Percentiles rank a stretch among this genome's conserved stretches.
These are phyloP conservation scores for Cryptocephalus moraei DNA, from an alignment of 2,888 invertebrate species.

Conservation along the genomic window DNA sequence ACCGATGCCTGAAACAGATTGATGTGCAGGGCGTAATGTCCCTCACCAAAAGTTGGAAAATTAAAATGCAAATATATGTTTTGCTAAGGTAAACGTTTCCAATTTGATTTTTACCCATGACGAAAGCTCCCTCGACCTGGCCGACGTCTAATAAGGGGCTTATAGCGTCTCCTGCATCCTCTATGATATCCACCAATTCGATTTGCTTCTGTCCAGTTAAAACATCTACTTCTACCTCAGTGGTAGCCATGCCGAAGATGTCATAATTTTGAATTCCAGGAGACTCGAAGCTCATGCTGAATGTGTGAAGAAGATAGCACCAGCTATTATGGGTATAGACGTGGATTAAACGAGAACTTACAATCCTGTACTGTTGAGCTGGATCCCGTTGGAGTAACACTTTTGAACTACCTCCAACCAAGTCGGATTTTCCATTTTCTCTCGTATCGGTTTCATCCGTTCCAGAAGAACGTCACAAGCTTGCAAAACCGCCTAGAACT, in stretches of 20 bases:
- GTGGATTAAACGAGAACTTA: conserved; percentile 11
- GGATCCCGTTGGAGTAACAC: conserved; percentile 39
- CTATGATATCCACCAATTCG: conserved; percentile 57
- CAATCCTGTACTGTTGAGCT: conserved; percentile 45
- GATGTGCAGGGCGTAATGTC: background rate
- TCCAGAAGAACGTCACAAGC: conserved; percentile 54
- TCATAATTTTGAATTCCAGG: conserved; percentile 48
- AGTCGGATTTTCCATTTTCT: conserved; percentile 38
- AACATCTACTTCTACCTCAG: conserved; percentile 68
- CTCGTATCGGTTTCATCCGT: conserved; percentile 48
- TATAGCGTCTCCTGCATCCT: conserved; percentile 64
- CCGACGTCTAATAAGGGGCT: conserved; percentile 63
- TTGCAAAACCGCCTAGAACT: conserved; percentile 42
- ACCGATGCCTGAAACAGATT: conserved; percentile 38
- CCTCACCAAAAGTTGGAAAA: too few relatives aligned
- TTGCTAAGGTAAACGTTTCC: too few relatives aligned
- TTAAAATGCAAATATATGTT: too few relatives aligned
- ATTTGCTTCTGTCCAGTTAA: conserved; percentile 66
- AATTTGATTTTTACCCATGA: conserved; percentile 34
- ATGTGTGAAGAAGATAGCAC: conserved; percentile 24
- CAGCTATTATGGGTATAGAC: too few relatives aligned
- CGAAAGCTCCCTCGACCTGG: conserved; percentile 69
- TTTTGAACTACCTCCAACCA: conserved; percentile 47
- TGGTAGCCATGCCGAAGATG: conserved; percentile 52
- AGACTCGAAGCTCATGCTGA: too few relatives aligned